Base-by-base conservation (phyloP, 2,797 vertebrate species). In the Craterocephalus amniculus region DNA sequence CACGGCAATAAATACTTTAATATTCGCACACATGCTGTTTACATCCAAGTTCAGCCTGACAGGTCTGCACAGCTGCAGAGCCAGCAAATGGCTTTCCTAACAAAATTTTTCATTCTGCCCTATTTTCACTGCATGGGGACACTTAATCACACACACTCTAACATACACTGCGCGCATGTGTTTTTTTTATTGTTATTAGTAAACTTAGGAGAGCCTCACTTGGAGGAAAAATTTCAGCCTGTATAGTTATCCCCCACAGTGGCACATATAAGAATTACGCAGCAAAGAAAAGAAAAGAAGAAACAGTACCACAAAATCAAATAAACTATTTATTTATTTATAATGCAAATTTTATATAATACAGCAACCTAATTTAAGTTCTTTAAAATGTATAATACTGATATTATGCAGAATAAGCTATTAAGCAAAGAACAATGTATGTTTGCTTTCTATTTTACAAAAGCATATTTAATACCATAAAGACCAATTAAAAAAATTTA, bases 31-130 rank as follows among this genome's bases (percentile, higher is more conserved):
- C n/a, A 36, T 26, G 35, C 48, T 36, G 38, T 13, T 16, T 18
- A 66, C 49, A 38, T 7, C 43, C 49, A 66, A 9, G n/a, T 45
- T 2, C 32, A 61, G 45, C 51, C 20, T 32, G 14, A 69, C n/a
- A 58, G 56, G 63, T 67, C 56, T 62, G 76, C 72, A 69, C 76
- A 81, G 78, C 82, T 86, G 85, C 84, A 78, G 65, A 76, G 76
- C 83, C 83, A 87, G 87, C 88, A 89, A 86, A 85, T 90, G 84
- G 84, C 54, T 82, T 87, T 83, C 70, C 70, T 65, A 70, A 59
- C 62, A 67, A 29, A 63, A 94, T 93, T 56, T 80, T 88, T 94
- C 93, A 93, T 85, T 83, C 74, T 92, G 93, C 81, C 90, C 93
- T 88, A 93, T 83, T 93, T 91, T 87, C 40, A 31, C 80, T 63